Evolutionary conservation across 2,797 vertebrate species (phyloP).

Genomic region (Trematomus bernacchii): DNA sequence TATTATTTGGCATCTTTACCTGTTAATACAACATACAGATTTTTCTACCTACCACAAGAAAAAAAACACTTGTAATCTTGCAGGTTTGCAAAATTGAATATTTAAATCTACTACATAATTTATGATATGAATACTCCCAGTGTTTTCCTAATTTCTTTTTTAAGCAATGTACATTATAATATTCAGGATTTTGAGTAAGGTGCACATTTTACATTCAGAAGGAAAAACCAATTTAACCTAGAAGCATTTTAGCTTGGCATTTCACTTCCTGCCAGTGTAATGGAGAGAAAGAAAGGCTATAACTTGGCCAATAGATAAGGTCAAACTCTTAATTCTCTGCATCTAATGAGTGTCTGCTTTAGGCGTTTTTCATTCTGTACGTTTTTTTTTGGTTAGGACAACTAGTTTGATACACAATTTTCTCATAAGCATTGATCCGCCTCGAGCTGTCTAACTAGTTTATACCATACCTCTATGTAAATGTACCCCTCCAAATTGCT

Average conservation of each 20-base stretch:
- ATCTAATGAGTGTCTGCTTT: slow-evolving; percentile 35
- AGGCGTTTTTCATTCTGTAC: slow-evolving; percentile 31
- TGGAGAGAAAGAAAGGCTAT: slow-evolving; percentile 33
- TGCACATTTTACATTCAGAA: slow-evolving; percentile 31
- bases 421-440: slow-evolving; percentile 17
- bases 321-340: slow-evolving; percentile 34
- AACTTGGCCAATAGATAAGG: slow-evolving; percentile 15
- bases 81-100: slow-evolving; percentile 33
- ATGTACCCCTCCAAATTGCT: slow-evolving; percentile 29
- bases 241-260: slow-evolving; percentile 21
- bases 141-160: background rate
- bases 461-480: slow-evolving; percentile 25
- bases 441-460: slow-evolving; percentile 15
- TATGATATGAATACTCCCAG: slow-evolving; percentile 4
- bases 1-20: slow-evolving; percentile 40
- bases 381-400: slow-evolving; percentile 32
- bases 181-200: background rate
- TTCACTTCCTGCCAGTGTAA: slow-evolving; percentile 19
- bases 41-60: slow-evolving; percentile 35
- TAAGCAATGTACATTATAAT: slow-evolving; percentile 12
- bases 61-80: slow-evolving; percentile 33
- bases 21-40: slow-evolving; percentile 5
- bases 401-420: slow-evolving; percentile 9
- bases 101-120: slow-evolving; percentile 12
- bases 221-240: slow-evolving; percentile 17